These are phyloP conservation scores for Aporophyla lueneburgensis DNA, from an alignment of 2,888 invertebrate genomes.

Conservation along the genomic window DNA sequence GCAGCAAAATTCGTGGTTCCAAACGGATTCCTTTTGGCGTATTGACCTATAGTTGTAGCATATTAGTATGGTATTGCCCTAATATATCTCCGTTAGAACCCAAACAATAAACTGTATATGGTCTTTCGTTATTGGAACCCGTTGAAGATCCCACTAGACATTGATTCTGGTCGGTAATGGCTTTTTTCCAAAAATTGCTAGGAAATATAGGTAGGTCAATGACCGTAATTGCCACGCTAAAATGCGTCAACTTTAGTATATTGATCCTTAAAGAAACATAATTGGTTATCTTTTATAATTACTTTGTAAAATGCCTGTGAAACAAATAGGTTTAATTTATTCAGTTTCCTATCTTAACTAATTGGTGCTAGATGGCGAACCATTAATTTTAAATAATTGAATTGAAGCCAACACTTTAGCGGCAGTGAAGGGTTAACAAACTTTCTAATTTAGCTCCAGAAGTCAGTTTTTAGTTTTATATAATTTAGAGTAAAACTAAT, in stretches of 20 bases:
- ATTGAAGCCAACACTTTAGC: constrained; percentile 51
- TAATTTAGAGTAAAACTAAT: constrained; percentile 45
- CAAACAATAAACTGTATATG: background rate
- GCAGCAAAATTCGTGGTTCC: background rate
- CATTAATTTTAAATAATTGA: constrained; percentile 60
- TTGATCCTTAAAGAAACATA: background rate
- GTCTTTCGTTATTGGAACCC: background rate
- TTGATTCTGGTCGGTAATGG: background rate
- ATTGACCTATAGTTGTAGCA: background rate
- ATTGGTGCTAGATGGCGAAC: constrained; percentile 51
- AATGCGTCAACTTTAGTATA: background rate
- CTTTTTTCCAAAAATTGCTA: background rate
- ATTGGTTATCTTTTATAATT: background rate
- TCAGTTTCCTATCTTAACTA: constrained; percentile 46
- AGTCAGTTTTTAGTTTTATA: constrained; percentile 51
- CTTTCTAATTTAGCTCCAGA: constrained; percentile 52
- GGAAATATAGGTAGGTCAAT: background rate
- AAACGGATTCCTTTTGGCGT: background rate
- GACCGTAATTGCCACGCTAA: background rate
- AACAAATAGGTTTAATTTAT: constrained; percentile 48
- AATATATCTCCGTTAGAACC: background rate
- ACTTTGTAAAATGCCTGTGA: background rate
- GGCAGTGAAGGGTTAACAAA: constrained; percentile 51
- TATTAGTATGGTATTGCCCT: background rate
- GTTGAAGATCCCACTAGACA: background rate